Conservation (phyloP, 2,797 vertebrate species). For the Rhodeus uyekii region DNA sequence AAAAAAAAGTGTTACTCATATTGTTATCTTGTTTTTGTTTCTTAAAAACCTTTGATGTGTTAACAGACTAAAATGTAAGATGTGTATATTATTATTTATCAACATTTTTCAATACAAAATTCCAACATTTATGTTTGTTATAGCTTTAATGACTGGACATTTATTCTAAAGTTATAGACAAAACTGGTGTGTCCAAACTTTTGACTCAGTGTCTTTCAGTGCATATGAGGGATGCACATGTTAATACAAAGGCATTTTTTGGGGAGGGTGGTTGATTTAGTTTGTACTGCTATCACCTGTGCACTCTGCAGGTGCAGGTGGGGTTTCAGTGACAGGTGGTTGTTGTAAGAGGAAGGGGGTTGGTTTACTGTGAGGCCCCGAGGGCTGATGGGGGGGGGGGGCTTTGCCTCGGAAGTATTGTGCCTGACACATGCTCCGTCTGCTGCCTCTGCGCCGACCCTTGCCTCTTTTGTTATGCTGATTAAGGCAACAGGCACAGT, state of each 20-base stretch:
- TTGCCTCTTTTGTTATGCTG: constrained; percentile 86
- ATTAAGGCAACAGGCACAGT: constrained; percentile 71
- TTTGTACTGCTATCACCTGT: constrained; percentile 9
- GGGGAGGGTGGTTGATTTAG: constrained; percentile 12
- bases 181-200: neutral
- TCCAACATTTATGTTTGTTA: neutral
- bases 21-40: neutral
- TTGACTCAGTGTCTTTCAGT: neutral
- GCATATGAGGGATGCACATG: neutral
- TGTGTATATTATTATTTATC: neutral
- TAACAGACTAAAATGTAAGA: neutral
- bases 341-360: constrained; percentile 14
- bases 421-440: constrained; percentile 72
- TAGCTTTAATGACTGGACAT: neutral
- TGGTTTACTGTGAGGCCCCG: constrained; percentile 10
- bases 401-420: constrained; percentile 60
- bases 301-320: constrained; percentile 31
- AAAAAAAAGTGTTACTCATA: neutral
- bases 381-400: constrained; percentile 9
- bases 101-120: neutral
- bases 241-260: neutral
- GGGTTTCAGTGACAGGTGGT: constrained; percentile 46
- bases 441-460: constrained; percentile 62
- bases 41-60: neutral
- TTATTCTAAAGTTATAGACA: neutral